Conservation (phyloP, 2,888 invertebrate genomes). For the Rhingia campestris region DNA sequence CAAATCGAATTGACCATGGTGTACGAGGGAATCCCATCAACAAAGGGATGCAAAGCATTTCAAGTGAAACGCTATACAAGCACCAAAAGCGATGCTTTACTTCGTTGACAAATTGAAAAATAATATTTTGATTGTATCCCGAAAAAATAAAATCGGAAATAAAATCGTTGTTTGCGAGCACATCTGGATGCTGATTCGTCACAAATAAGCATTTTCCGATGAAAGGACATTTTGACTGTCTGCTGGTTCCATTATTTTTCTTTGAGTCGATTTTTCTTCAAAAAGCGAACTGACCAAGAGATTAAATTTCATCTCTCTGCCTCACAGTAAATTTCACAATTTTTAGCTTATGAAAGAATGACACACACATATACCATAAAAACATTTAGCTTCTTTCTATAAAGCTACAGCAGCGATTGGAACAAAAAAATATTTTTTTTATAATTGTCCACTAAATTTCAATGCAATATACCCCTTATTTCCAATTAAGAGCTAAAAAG, state of each 20-base stretch:
- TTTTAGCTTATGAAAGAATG: not conserved
- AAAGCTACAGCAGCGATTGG: not conserved
- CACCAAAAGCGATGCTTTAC: slow-evolving; percentile 4
- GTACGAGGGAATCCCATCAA: slow-evolving; percentile 9
- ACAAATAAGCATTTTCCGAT: slow-evolving; percentile 9
- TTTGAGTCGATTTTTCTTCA: not conserved
- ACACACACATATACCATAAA: not conserved
- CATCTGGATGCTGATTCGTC: slow-evolving; percentile 1
- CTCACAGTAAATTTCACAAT: not conserved
- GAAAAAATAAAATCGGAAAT: not conserved
- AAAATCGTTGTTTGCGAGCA: slow-evolving; percentile 5
- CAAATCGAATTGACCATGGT: slow-evolving; percentile 63
- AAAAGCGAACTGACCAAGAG: slow-evolving; percentile 21
- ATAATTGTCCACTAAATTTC: slow-evolving; percentile 73
- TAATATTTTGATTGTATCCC: slow-evolving; percentile 38
- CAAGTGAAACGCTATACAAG: slow-evolving; percentile 39
- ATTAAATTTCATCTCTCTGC: slow-evolving; percentile 31
- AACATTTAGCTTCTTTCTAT: not conserved
- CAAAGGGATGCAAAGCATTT: slow-evolving; percentile 28
- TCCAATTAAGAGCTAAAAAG: slow-evolving; percentile 61
- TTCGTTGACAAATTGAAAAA: slow-evolving; percentile 43
- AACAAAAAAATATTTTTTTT: slow-evolving; percentile 41
- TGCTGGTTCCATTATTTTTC: not conserved
- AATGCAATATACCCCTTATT: slow-evolving; percentile 56
- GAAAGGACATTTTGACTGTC: slow-evolving; percentile 5